phyloP scores from a whole-genome alignment of 2,797 vertebrate species.

The Coranthus polyacanthus region DNA sequence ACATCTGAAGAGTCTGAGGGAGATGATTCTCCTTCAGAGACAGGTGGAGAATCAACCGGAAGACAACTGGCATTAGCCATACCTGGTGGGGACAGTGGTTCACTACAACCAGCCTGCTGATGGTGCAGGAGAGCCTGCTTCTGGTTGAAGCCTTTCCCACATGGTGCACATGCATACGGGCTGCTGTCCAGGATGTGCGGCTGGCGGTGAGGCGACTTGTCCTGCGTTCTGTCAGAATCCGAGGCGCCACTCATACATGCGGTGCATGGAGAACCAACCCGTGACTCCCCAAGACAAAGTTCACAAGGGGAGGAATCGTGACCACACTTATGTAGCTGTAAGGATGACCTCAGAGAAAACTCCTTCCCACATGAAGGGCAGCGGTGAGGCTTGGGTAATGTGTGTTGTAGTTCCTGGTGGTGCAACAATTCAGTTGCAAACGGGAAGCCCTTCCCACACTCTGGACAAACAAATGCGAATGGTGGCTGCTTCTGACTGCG shows the following conservation, averaged over 20 bases:
- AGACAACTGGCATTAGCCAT: slow-evolving; percentile 33
- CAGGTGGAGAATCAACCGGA: slow-evolving; percentile 49
- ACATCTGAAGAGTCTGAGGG: slow-evolving; percentile 58
- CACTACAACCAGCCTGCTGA: slow-evolving; percentile 78
- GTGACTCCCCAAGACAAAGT: slow-evolving; percentile 41
- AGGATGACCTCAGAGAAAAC: slow-evolving; percentile 79
- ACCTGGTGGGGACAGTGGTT: slow-evolving; percentile 27
- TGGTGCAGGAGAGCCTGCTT: slow-evolving; percentile 83
- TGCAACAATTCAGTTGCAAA: slow-evolving; percentile 54
- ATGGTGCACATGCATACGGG: slow-evolving; percentile 79
- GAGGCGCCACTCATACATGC: slow-evolving; percentile 17
- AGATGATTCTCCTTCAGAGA: slow-evolving; percentile 58
- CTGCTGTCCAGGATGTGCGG: slow-evolving; percentile 64
- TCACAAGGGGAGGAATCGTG: slow-evolving; percentile 35
- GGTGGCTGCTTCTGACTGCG: slow-evolving; percentile 35
- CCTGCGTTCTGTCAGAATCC: slow-evolving; percentile 43
- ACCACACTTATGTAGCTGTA: slow-evolving; percentile 77
- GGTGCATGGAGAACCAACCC: slow-evolving; percentile 38
- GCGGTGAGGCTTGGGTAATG: slow-evolving; percentile 77
- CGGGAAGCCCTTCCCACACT: slow-evolving; percentile 69
- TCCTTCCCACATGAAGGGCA: slow-evolving; percentile 75
- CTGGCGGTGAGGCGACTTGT: slow-evolving; percentile 49
- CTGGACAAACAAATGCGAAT: slow-evolving; percentile 54
- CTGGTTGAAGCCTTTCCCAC: slow-evolving; percentile 80
- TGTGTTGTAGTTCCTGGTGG: slow-evolving; percentile 73